Evolutionary conservation across 1,140 invertebrate genomes (phyloP).

Genomic region (Dysdera silvatica): DNA sequence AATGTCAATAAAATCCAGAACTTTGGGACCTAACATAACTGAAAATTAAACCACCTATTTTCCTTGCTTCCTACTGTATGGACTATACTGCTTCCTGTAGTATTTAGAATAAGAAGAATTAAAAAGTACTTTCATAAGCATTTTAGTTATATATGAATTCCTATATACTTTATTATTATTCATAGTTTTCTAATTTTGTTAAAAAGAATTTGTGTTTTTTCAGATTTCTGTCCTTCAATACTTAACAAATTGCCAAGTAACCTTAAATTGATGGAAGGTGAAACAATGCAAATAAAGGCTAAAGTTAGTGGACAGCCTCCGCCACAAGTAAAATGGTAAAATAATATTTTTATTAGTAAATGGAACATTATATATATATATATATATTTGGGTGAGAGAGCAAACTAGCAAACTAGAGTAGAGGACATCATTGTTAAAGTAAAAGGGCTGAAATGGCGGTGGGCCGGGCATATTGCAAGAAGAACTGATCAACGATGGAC

Average conservation of each 20-base stretch:
- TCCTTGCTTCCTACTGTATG: neutral
- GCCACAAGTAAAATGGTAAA: slow-evolving; percentile 72
- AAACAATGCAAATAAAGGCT: slow-evolving; percentile 40
- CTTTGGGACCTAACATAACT: too few species aligned
- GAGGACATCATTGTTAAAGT: too few species aligned
- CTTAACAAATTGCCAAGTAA: slow-evolving; percentile 6
- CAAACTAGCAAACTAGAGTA: too few species aligned
- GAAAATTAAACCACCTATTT: too few species aligned
- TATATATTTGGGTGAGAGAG: too few species aligned
- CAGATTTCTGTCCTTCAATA: slow-evolving; percentile 14
- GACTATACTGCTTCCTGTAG: too few species aligned
- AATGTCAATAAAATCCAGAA: too few species aligned
- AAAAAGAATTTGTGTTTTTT: neutral
- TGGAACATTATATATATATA: neutral
- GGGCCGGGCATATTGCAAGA: too few species aligned
- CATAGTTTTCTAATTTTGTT: neutral
- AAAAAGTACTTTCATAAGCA: slow-evolving; percentile 3
- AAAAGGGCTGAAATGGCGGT: too few species aligned
- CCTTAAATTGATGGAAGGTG: slow-evolving; percentile 52
- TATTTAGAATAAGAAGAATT: too few species aligned
- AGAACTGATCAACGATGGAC: too few species aligned
- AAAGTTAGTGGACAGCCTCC: slow-evolving; percentile 64
- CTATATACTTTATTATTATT: neutral
- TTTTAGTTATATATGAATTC: neutral
- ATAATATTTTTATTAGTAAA: slow-evolving; percentile 51